Evolutionary conservation across 2,113 vertebrate species (phyloP).

Genomic region (Syngnathus scovelli): DNA sequence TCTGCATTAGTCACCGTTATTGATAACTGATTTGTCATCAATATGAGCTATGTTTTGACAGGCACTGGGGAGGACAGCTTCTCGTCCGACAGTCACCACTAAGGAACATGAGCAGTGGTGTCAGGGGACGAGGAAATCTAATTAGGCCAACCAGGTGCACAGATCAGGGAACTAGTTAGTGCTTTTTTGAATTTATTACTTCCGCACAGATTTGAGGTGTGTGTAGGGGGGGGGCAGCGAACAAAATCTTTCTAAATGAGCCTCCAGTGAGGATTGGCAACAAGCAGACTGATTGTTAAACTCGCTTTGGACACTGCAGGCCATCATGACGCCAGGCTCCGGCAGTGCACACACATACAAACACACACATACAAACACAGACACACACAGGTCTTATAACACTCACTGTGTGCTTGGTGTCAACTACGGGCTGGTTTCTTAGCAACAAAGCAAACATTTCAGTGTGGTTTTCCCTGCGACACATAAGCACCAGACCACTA

Average conservation of each 20-base stretch:
- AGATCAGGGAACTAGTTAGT: conserved; percentile 82
- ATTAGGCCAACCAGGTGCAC: conserved; percentile 96
- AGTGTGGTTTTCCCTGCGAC: conserved; percentile 13
- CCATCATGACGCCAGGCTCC: conserved; percentile 24
- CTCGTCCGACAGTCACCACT: conserved; percentile 23
- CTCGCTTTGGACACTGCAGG: conserved; percentile 36
- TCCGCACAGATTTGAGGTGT: conserved; percentile 74
- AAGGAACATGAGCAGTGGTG: conserved; percentile 62
- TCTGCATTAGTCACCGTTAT: conserved; percentile 1
- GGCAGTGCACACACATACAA: neutral
- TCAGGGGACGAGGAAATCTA: conserved; percentile 76
- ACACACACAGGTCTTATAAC: conserved; percentile 26
- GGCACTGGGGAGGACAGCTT: conserved; percentile 16
- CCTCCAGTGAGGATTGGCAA: conserved; percentile 64
- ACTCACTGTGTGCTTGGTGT: conserved; percentile 16
- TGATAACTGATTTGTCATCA: conserved; percentile 2
- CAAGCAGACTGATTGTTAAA: conserved; percentile 54
- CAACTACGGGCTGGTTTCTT: conserved; percentile 22
- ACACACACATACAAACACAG: neutral
- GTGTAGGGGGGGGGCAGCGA: conserved; percentile 66
- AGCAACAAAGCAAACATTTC: conserved; percentile 44
- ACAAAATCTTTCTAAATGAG: conserved; percentile 80
- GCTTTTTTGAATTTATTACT: conserved; percentile 92
- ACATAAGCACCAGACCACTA: conserved; percentile 18
- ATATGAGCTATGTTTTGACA: conserved; percentile 12